Evolutionary conservation across 2,888 invertebrate genomes (phyloP).

Genomic region (Geophilus truncorum): DNA sequence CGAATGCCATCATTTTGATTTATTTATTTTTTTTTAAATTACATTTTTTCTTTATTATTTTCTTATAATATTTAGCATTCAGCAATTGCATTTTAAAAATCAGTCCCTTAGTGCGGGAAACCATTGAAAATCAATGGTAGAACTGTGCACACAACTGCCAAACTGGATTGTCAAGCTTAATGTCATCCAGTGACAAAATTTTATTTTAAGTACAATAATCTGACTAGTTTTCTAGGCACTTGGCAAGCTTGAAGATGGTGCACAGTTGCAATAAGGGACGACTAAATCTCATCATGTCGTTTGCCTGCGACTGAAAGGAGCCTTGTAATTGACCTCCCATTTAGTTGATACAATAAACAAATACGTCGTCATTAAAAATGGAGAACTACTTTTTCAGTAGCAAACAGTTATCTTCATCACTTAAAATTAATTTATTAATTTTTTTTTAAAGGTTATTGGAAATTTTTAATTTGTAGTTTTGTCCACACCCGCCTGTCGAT

Average conservation of each 20-base stretch:
- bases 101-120: no score
- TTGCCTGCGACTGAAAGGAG: background rate
- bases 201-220: background rate
- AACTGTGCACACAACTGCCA: background rate
- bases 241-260: background rate
- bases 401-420: no score
- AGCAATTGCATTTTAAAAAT: no score
- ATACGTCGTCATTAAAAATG: no score
- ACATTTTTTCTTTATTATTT: no score
- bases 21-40: background rate
- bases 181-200: background rate
- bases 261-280: background rate
- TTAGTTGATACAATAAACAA: no score
- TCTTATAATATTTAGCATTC: no score
- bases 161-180: background rate
- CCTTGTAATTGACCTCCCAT: background rate
- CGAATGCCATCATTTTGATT: background rate
- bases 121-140: background rate
- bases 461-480: no score
- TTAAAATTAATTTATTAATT: no score
- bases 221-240: background rate
- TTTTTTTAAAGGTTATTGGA: no score
- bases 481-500: no score
- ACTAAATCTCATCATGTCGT: background rate
- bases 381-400: no score